These are phyloP conservation scores for Crax fasciolata DNA, from an alignment of 2,797 vertebrate genomes.

Conservation along the genomic window DNA sequence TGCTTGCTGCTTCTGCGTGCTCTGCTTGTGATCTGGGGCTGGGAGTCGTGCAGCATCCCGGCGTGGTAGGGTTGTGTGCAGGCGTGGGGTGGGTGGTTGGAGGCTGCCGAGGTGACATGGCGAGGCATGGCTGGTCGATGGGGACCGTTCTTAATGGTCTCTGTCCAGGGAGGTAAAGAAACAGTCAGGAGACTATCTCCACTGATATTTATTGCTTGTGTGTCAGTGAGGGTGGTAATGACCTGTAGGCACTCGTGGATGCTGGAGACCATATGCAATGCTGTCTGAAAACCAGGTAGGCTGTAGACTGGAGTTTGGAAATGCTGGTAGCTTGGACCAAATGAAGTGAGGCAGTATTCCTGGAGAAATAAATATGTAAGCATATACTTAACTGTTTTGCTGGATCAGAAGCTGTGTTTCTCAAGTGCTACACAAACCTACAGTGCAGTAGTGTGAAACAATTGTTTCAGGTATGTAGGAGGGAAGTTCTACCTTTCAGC, in stretches of 20 bases:
- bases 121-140: background rate
- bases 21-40: background rate
- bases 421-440: background rate
- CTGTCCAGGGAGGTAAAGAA: background rate
- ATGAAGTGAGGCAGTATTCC: background rate
- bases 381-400: background rate
- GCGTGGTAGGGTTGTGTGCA: background rate
- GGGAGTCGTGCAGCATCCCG: background rate
- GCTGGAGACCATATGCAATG: background rate
- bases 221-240: background rate
- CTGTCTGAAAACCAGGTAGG: background rate
- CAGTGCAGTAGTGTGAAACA: background rate
- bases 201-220: background rate
- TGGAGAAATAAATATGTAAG: background rate
- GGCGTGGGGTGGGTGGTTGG: background rate
- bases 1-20: background rate
- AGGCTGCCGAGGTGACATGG: background rate
- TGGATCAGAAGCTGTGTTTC: background rate
- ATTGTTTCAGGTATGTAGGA: background rate
- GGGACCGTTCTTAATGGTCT: background rate
- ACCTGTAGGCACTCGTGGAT: accelerated
- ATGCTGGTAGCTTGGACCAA: background rate
- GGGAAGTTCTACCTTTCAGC: slow-evolving; percentile 6
- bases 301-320: background rate
- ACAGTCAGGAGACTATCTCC: background rate